Evolutionary conservation across 2,797 vertebrate species (phyloP).

Genomic region (Scomberomorus guttatus): DNA sequence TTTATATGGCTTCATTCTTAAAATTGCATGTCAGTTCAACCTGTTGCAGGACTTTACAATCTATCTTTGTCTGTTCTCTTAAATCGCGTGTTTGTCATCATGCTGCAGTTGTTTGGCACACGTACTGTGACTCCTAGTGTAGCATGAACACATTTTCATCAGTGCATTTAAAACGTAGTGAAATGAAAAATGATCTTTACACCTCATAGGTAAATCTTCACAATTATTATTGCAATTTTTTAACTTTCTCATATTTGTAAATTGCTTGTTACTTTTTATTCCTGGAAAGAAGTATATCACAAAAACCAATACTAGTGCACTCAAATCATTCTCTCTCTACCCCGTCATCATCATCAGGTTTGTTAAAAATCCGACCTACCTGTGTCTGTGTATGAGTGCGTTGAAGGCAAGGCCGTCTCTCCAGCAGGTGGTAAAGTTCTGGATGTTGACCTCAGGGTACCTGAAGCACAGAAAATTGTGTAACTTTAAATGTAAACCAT

Average conservation of each 20-base stretch:
- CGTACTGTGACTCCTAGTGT: too few species aligned
- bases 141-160: too few species aligned
- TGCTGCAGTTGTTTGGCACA: neutral
- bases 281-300: neutral
- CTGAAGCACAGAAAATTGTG: conserved; percentile 67
- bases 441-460: conserved; percentile 95
- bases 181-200: too few species aligned
- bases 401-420: conserved; percentile 96
- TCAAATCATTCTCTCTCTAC: neutral
- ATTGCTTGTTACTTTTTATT: neutral
- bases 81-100: neutral
- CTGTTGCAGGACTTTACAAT: rapidly evolving
- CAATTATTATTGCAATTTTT: too few species aligned
- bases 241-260: neutral
- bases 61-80: neutral
- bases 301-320: neutral
- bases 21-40: neutral
- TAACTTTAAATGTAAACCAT: neutral
- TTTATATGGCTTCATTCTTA: neutral
- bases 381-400: conserved; percentile 96
- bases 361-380: conserved; percentile 74
- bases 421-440: conserved; percentile 99
- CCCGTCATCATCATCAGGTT: neutral
- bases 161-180: too few species aligned
- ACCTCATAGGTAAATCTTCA: too few species aligned